A percentile compares a stretch with the other conserved stretches of the same genome.
Conservation (phyloP, 2,888 invertebrate species). For the Spilarctia lutea region DNA sequence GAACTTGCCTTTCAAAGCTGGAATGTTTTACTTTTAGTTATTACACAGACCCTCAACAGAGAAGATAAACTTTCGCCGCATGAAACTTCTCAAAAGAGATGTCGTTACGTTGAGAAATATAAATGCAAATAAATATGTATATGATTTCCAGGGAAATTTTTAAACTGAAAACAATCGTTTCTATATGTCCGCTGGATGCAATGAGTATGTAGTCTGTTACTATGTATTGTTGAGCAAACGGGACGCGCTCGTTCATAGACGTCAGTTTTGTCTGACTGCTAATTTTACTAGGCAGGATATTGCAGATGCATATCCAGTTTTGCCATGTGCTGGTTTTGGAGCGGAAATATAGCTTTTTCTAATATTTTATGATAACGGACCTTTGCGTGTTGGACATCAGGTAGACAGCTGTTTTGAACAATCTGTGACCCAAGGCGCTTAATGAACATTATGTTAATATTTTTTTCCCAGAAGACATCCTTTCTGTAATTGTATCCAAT, state of each 20-base stretch:
- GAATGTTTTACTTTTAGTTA: constrained; percentile 82
- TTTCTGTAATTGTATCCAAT: constrained; percentile 47
- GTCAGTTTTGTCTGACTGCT: constrained; percentile 61
- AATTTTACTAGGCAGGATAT: constrained; percentile 70
- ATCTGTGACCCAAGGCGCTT: constrained; percentile 50
- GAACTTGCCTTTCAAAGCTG: constrained; percentile 80
- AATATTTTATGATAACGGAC: constrained; percentile 70
- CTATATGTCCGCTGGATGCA: constrained; percentile 44
- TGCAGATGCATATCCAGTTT: constrained; percentile 74
- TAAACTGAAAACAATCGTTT: constrained; percentile 41
- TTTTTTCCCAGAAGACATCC: constrained; percentile 69
- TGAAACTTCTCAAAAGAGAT: constrained; percentile 31
- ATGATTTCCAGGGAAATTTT: constrained; percentile 15
- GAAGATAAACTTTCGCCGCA: constrained; percentile 63
- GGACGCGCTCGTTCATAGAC: constrained; percentile 57
- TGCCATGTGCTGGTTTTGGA: constrained; percentile 68
- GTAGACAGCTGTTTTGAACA: constrained; percentile 73
- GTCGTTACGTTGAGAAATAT: constrained; percentile 17
- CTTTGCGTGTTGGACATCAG: constrained; percentile 70
- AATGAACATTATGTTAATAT: constrained; percentile 60
- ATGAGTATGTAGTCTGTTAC: constrained; percentile 41
- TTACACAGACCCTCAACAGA: constrained; percentile 61
- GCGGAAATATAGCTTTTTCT: constrained; percentile 78
- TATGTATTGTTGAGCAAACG: constrained; percentile 54
- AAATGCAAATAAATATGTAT: background rate